Conservation (phyloP, 2,888 invertebrate genomes). For the Drosophila limbata region DNA sequence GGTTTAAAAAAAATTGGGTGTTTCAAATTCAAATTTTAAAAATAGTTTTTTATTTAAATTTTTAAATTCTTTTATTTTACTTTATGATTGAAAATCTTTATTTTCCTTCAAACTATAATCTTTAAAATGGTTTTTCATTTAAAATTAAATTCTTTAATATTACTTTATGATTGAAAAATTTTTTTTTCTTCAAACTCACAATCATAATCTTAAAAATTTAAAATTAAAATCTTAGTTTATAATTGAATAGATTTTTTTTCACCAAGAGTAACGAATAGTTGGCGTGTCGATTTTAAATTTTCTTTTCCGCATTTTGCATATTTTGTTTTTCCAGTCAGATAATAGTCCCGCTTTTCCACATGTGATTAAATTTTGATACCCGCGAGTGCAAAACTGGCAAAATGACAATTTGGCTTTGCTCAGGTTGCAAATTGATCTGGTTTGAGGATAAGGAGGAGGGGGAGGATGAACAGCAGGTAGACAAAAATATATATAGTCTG, state of each 20-base stretch:
- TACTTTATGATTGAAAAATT: no score
- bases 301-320: constrained; percentile 1
- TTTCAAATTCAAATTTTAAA: no score
- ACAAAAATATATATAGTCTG: constrained; percentile 1
- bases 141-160: no score
- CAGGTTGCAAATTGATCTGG: constrained; percentile 64
- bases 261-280: background rate
- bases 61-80: no score
- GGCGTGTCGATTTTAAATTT: background rate
- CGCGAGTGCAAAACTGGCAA: constrained; percentile 19
- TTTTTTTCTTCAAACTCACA: no score
- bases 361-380: constrained; percentile 10
- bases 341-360: background rate
- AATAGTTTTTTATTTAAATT: no score
- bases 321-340: background rate
- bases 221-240: no score
- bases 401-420: constrained; percentile 36
- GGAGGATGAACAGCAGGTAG: constrained; percentile 39
- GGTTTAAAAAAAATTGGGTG: no score
- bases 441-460: background rate
- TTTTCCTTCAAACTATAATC: no score
- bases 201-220: no score
- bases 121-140: no score
- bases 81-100: no score
- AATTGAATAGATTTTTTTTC: background rate